Evolutionary conservation across 2,888 invertebrate species (phyloP).

Genomic region (Arrhopalites spinosus): DNA sequence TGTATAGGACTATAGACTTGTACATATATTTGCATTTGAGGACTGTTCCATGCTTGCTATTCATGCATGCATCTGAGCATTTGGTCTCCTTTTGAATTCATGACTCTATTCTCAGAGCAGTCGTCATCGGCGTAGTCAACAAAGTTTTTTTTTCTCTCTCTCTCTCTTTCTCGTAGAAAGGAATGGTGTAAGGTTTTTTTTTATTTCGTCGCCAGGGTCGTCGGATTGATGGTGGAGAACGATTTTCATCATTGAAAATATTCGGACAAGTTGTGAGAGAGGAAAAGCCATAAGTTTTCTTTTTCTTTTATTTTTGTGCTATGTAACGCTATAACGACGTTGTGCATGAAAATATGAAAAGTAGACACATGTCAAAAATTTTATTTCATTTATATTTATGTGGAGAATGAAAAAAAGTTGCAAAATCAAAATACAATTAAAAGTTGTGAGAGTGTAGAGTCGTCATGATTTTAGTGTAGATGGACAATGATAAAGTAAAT

Average conservation of each 20-base stretch:
- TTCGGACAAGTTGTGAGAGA: too few species aligned
- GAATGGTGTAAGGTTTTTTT: conserved; percentile 19
- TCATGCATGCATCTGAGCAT: conserved; percentile 39
- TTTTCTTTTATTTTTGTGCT: too few species aligned
- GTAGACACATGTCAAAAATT: too few species aligned
- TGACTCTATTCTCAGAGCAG: conserved; percentile 44
- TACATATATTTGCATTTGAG: not conserved
- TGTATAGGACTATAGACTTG: not conserved
- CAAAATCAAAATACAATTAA: too few species aligned
- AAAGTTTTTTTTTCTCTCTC: conserved; percentile 37
- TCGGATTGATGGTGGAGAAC: not conserved
- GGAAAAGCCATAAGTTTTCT: too few species aligned
- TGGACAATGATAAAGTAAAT: too few species aligned
- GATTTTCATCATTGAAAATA: not conserved
- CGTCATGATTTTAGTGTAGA: too few species aligned
- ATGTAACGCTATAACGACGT: too few species aligned
- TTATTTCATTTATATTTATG: too few species aligned
- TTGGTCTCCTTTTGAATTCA: conserved; percentile 44
- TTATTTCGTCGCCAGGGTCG: not conserved
- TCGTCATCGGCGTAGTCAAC: conserved; percentile 38
- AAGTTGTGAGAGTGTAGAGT: too few species aligned
- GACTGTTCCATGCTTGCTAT: not conserved
- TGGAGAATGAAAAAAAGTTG: too few species aligned
- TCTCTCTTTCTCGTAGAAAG: conserved; percentile 10
- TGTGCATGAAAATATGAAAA: too few species aligned